Base-by-base conservation (phyloP, 2,888 invertebrate species). In the Stratiomys singularior region DNA sequence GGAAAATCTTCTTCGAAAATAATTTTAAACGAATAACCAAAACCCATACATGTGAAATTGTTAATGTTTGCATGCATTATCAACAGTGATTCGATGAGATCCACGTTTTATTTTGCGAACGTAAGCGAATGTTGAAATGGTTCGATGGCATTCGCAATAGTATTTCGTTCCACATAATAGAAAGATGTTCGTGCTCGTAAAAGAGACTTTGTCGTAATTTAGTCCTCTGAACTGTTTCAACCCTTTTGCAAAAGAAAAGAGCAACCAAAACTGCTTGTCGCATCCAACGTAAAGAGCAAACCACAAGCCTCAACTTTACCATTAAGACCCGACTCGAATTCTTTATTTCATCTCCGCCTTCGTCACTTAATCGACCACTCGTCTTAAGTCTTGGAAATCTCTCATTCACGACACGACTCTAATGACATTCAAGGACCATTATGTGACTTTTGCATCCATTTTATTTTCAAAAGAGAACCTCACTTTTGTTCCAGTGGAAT, bases 381-480 rank as follows among this genome's bases (percentile, higher is more conserved):
- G 56, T 72, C 44, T 72, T 46, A 72, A 72, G 71, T 72, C 56
- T 46, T 30, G 47, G 28, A 72, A 72, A 47, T 72, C 27, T 30
- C 23, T 72, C 71, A 52, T 72, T 46, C 46, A 46, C 56, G 71
- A 56, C 46, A 46, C 56, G 71, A 56, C 56, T 72, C 30, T 72
- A 72, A 72, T 72, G 71, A 72, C 71, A 72, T 52, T 72, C 52
- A 56, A 72, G 71, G 56, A 72, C 71, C 71, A 72, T 72, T 72
- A 72, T 72, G 52, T 72, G 71, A 72, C 71, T 72, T 72, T 72
- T 72, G 71, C 52, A 72, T 72, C 71, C 71, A 72, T 72, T 72
- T 72, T 28, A 72, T 72, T 52, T 52, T 72, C 27, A 56, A 56
- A 52, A 28, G n/a, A 52, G 52, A 52, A 18, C 52, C 52, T 52